phyloP scores from a whole-genome alignment of 2,113 vertebrate species.

The Pagrus major region DNA sequence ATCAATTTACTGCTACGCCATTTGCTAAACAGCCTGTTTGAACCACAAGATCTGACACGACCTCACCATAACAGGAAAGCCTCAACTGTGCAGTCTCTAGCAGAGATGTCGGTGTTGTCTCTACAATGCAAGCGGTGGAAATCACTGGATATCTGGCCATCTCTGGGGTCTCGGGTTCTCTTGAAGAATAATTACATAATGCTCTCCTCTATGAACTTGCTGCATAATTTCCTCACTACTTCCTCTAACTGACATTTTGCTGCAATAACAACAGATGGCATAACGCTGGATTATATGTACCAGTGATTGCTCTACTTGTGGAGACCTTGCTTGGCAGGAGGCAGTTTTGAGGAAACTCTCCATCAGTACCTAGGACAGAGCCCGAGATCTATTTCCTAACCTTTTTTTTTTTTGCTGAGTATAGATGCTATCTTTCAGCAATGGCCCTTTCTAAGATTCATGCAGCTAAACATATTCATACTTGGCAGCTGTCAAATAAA shows the following conservation, averaged over 20 bases:
- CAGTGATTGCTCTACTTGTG: slow-evolving; percentile 41
- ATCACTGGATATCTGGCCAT: slow-evolving; percentile 12
- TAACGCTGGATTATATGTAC: slow-evolving; percentile 32
- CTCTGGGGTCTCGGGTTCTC: slow-evolving; percentile 17
- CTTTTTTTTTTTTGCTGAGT: slow-evolving; percentile 15
- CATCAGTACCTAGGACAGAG: slow-evolving; percentile 16
- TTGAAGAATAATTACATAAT: slow-evolving; percentile 37
- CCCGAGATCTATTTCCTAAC: slow-evolving; percentile 12
- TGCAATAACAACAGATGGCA: slow-evolving; percentile 58
- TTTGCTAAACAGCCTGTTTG: neutral
- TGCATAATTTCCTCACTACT: slow-evolving; percentile 42
- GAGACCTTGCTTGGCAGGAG: slow-evolving; percentile 33
- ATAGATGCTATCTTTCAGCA: slow-evolving; percentile 6
- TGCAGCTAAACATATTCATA: slow-evolving; percentile 40
- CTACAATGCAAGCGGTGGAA: neutral
- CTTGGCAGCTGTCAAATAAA: slow-evolving; percentile 56
- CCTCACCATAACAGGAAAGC: neutral
- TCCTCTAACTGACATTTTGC: slow-evolving; percentile 46
- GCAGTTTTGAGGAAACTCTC: slow-evolving; percentile 18
- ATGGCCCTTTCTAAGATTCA: slow-evolving; percentile 24
- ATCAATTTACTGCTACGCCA: too few relatives aligned
- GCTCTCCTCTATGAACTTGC: slow-evolving; percentile 21
- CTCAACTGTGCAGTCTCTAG: neutral
- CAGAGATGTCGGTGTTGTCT: slow-evolving; percentile 5
- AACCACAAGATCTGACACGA: neutral